phyloP scores from a whole-genome alignment of 2,797 vertebrate genomes.

The Brotula barbata region DNA sequence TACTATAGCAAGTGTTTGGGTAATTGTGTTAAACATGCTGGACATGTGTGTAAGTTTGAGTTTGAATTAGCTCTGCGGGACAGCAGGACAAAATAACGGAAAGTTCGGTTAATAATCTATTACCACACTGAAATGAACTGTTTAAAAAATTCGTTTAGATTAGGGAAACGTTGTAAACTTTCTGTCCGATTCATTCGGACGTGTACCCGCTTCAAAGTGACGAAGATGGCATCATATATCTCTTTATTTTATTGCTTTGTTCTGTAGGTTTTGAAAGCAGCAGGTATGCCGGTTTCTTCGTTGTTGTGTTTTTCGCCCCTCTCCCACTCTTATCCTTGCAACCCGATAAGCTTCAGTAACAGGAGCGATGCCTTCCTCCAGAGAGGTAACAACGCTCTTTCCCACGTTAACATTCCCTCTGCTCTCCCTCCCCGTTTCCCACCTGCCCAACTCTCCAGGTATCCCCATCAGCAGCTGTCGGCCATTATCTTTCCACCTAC shows the following conservation, averaged over 20 bases:
- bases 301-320: constrained; percentile 35
- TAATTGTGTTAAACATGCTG: too few species aligned
- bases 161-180: neutral
- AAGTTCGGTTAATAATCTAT: too few species aligned
- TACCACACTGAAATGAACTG: too few species aligned
- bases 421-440: constrained; percentile 57
- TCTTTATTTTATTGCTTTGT: neutral
- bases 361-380: constrained; percentile 76
- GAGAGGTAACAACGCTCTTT: constrained; percentile 64
- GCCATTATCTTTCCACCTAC: constrained; percentile 67
- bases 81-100: too few species aligned
- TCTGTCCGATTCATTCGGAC: neutral
- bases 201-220: too few species aligned
- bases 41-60: neutral
- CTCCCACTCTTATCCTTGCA: constrained; percentile 59
- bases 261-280: constrained; percentile 26
- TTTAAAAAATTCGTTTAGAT: too few species aligned
- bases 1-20: too few species aligned
- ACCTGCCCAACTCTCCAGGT: constrained; percentile 61
- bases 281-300: constrained; percentile 7
- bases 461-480: constrained; percentile 71
- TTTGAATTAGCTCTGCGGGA: neutral
- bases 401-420: constrained; percentile 61
- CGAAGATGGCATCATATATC: too few species aligned
- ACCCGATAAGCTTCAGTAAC: constrained; percentile 79